These are phyloP conservation scores for Lipotes vexillifer DNA, from an alignment of 2,113 vertebrate genomes.

Conservation along the genomic window DNA sequence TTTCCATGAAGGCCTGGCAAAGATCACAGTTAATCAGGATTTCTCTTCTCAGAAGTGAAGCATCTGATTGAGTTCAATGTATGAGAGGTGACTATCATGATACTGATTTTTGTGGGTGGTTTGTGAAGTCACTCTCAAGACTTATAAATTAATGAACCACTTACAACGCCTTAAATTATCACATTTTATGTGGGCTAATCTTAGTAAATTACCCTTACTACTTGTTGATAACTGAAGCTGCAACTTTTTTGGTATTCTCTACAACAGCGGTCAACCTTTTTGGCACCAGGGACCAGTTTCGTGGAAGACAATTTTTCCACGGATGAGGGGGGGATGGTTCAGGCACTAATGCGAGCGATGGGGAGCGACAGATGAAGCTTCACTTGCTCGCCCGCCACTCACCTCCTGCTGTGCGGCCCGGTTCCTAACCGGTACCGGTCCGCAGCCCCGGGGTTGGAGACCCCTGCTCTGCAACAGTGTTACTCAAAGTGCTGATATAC, in stretches of 20 bases:
- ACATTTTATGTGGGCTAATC: background rate
- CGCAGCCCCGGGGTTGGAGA: too few relatives aligned
- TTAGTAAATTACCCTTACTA: background rate
- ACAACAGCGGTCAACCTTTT: background rate
- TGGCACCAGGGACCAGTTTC: too few relatives aligned
- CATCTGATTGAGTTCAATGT: background rate
- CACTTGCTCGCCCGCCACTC: too few relatives aligned
- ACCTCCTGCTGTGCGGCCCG: too few relatives aligned
- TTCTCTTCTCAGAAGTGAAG: background rate
- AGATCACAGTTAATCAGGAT: background rate
- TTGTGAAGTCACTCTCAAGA: background rate
- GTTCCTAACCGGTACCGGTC: too few relatives aligned
- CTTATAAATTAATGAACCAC: background rate
- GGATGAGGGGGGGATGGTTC: too few relatives aligned
- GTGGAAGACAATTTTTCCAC: too few relatives aligned
- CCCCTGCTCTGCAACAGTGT: background rate
- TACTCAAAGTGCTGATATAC: background rate
- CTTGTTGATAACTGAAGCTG: background rate
- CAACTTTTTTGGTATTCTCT: background rate
- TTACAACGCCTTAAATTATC: background rate
- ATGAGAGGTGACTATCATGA: background rate
- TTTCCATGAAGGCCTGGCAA: background rate
- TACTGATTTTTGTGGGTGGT: background rate
- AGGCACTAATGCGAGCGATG: too few relatives aligned
- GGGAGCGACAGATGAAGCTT: too few relatives aligned